Conservation (phyloP, 2,797 vertebrate species). For the Microctenopoma steveboyesi region DNA sequence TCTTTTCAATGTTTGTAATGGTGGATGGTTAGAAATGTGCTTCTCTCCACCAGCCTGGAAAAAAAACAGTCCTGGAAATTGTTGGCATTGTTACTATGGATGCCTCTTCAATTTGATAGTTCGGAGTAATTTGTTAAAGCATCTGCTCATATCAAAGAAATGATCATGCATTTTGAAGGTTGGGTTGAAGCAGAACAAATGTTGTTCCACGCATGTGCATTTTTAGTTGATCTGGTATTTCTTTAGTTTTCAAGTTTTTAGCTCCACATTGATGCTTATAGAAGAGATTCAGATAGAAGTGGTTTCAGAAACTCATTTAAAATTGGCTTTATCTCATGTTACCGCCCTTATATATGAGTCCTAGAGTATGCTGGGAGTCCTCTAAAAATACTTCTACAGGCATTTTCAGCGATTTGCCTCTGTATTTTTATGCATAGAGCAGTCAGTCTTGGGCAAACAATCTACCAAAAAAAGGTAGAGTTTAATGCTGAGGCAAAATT, state of each 20-base stretch:
- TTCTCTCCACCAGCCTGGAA: neutral
- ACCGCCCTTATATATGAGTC: neutral
- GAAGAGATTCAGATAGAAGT: constrained; percentile 16
- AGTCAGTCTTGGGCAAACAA: too few species aligned
- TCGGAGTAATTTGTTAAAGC: too few species aligned
- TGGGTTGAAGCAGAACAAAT: neutral
- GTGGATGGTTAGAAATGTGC: neutral
- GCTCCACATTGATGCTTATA: neutral
- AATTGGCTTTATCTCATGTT: constrained; percentile 10
- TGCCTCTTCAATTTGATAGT: constrained; percentile 15
- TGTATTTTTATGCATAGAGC: too few species aligned
- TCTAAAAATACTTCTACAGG: constrained; percentile 17
- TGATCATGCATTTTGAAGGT: neutral
- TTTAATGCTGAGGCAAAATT: constrained; percentile 1
- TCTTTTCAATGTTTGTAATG: constrained; percentile 1
- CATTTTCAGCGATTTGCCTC: constrained; percentile 16
- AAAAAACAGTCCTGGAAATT: constrained; percentile 2
- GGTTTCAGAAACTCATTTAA: constrained; percentile 12
- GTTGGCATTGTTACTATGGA: neutral
- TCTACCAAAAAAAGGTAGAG: constrained; percentile 15
- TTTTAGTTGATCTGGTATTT: neutral
- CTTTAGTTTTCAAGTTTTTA: neutral
- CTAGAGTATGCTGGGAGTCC: neutral
- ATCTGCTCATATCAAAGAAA: too few species aligned
- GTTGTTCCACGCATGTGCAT: neutral